Percentiles rank a stretch among this genome's conserved stretches.
Evolutionary conservation across 1,140 invertebrate genomes (phyloP).

Genomic region (Micrasema minimum): DNA sequence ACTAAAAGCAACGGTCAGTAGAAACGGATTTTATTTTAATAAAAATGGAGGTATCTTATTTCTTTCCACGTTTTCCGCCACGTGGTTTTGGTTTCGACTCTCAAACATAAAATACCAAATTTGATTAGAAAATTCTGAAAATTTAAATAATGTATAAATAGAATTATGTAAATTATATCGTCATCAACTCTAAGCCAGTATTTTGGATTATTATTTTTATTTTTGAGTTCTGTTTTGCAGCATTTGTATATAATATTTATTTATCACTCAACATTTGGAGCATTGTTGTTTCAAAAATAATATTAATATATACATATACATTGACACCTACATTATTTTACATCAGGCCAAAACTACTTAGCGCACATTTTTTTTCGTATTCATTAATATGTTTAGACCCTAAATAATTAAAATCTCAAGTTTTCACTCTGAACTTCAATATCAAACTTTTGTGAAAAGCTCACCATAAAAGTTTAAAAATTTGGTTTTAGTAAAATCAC

Average conservation of each 20-base stretch:
- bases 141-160: neutral
- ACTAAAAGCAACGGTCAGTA: slow-evolving; percentile 16
- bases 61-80: neutral
- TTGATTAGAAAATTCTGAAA: neutral
- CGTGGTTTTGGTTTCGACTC: no score
- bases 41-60: slow-evolving; percentile 5
- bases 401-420: neutral
- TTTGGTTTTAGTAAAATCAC: neutral
- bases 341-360: no score
- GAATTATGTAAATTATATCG: neutral
- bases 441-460: neutral
- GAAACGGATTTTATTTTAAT: slow-evolving; percentile 6
- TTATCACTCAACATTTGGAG: no score
- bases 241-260: no score
- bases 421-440: neutral
- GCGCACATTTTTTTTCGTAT: no score
- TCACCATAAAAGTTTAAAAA: neutral
- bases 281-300: no score
- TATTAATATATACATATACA: no score
- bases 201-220: neutral
- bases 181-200: neutral
- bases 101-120: neutral
- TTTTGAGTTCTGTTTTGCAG: no score
- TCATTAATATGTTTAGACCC: neutral
- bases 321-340: no score